phyloP scores from a whole-genome alignment of 2,888 invertebrate genomes.

The Patella ulyssiponensis region DNA sequence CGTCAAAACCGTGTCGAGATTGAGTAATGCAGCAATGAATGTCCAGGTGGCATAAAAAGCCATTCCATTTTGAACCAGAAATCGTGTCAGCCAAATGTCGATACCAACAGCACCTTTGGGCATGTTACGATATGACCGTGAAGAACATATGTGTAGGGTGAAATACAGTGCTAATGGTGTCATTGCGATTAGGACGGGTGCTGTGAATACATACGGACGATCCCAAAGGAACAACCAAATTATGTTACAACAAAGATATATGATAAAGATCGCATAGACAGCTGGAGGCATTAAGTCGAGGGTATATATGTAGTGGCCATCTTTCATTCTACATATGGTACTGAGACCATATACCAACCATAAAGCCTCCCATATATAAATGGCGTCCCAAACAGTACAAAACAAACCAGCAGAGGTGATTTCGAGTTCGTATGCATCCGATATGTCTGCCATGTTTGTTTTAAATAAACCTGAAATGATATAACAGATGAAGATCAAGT shows the following conservation, averaged over 20 bases:
- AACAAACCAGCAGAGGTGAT: background rate
- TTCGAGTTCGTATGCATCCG: background rate
- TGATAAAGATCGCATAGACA: background rate
- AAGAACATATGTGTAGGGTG: conserved; percentile 51
- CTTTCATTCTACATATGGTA: background rate
- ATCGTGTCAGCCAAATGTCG: conserved; percentile 62
- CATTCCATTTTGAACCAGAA: conserved; percentile 66
- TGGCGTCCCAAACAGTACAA: background rate
- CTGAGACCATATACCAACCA: background rate
- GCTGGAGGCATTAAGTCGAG: background rate
- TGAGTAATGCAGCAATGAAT: conserved; percentile 61
- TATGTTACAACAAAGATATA: conserved; percentile 40
- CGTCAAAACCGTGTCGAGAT: conserved; percentile 57
- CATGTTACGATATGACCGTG: conserved; percentile 52
- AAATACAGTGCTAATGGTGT: conserved; percentile 51
- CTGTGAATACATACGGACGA: conserved; percentile 46
- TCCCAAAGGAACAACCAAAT: conserved; percentile 65
- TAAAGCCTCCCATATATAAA: background rate
- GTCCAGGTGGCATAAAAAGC: conserved; percentile 65
- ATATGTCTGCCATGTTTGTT: background rate
- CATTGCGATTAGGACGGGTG: conserved; percentile 44
- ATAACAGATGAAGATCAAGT: background rate
- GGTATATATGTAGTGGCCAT: background rate
- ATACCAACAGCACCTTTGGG: conserved; percentile 38
- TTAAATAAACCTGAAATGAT: background rate